phyloP scores from a whole-genome alignment of 2,113 vertebrate genomes.

The Talpa occidentalis region DNA sequence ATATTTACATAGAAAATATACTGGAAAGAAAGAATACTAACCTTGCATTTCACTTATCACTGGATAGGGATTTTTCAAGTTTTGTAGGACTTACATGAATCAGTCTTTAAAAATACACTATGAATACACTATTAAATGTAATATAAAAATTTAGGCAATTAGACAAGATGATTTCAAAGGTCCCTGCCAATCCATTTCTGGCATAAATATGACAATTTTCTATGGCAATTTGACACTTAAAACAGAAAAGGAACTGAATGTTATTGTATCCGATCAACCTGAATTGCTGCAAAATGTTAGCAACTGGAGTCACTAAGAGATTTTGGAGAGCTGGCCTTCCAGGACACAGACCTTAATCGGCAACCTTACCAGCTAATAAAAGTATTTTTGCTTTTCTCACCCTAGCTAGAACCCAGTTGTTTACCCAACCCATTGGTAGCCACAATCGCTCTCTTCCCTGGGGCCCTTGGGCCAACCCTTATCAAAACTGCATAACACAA shows the following conservation, averaged over 20 bases:
- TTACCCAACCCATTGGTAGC: background rate
- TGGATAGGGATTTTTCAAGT: background rate
- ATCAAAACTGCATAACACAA: background rate
- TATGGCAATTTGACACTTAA: background rate
- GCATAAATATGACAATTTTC: background rate
- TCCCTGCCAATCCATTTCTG: slow-evolving; percentile 29
- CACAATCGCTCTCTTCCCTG: background rate
- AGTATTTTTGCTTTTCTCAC: background rate
- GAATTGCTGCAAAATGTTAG: background rate
- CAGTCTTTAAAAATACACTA: background rate
- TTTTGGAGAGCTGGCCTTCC: background rate
- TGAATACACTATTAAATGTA: background rate
- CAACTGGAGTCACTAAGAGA: background rate
- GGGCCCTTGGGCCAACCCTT: background rate
- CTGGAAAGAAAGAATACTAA: slow-evolving; percentile 14
- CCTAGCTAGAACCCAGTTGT: background rate
- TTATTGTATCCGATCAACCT: background rate
- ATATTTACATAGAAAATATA: background rate
- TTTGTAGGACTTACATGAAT: background rate
- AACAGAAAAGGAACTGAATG: background rate
- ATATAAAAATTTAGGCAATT: background rate
- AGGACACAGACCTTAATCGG: background rate
- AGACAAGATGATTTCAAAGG: background rate
- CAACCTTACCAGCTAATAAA: background rate
- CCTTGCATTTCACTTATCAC: background rate